Percentiles rank a stretch among this genome's conserved stretches.
phyloP scores from a whole-genome alignment of 2,888 invertebrate genomes.

The Tenthredo distinguenda region DNA sequence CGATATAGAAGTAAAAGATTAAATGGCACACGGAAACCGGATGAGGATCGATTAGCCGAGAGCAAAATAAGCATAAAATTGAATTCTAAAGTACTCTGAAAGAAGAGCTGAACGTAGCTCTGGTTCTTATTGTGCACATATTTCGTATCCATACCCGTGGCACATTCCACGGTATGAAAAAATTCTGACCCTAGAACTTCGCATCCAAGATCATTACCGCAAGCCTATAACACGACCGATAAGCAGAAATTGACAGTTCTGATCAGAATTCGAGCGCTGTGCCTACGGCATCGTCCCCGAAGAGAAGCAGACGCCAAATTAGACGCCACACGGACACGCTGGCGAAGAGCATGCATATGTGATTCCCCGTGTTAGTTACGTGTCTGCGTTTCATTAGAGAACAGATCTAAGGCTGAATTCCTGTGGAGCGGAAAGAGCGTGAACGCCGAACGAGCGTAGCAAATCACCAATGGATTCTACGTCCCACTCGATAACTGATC shows the following conservation, averaged over 20 bases:
- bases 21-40: not conserved
- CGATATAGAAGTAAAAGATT: not conserved
- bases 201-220: not conserved
- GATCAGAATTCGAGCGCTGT: not conserved
- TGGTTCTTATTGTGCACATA: not conserved
- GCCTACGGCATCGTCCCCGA: not conserved
- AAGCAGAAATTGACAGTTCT: not conserved
- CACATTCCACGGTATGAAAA: not conserved
- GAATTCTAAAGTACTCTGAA: not conserved
- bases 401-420: not conserved
- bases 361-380: not conserved
- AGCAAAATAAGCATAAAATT: not conserved
- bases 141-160: not conserved
- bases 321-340: not conserved
- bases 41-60: not conserved
- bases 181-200: not conserved
- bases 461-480: not conserved
- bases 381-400: constrained; percentile 1
- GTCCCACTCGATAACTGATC: not conserved
- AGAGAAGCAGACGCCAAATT: not conserved
- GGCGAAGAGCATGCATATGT: not conserved
- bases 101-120: not conserved
- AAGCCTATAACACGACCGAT: not conserved
- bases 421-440: not conserved
- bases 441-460: not conserved